Evolutionary conservation across 2,888 invertebrate species (phyloP).

Genomic region (Chamaedrilus cognettii): DNA sequence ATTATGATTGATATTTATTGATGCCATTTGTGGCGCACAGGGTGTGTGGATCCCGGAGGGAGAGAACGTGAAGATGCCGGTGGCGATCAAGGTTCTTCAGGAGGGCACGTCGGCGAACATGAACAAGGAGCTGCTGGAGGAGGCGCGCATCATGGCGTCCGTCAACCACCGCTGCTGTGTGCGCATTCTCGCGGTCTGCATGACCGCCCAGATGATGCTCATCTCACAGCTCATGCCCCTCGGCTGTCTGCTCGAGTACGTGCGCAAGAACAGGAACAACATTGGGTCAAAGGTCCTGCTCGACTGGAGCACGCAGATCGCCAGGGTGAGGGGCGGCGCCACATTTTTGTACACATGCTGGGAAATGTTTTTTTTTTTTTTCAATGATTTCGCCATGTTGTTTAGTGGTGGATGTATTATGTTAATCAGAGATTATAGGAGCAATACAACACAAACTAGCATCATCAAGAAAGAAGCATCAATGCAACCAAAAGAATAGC

Average conservation of each 20-base stretch:
- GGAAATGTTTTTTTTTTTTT: no score
- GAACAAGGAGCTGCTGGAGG: slow-evolving; percentile 89
- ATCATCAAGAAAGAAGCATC: no score
- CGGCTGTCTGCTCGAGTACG: slow-evolving; percentile 93
- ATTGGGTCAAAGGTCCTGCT: slow-evolving; percentile 93
- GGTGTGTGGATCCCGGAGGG: slow-evolving; percentile 58
- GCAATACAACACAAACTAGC: no score
- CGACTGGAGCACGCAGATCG: slow-evolving; percentile 98
- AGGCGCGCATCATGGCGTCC: slow-evolving; percentile 97
- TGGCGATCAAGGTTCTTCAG: slow-evolving; percentile 94
- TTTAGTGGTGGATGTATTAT: no score
- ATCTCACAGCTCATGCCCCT: slow-evolving; percentile 97
- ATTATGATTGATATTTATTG: no score
- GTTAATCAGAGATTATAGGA: no score
- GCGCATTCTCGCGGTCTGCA: slow-evolving; percentile 90
- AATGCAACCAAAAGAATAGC: no score
- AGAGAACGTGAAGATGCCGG: slow-evolving; percentile 72
- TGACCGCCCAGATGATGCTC: slow-evolving; percentile 91
- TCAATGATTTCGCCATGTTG: no score
- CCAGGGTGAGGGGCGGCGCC: no score
- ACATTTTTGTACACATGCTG: no score
- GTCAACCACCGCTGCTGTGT: slow-evolving; percentile 94
- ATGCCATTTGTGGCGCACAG: slow-evolving; percentile 33
- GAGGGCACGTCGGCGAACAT: slow-evolving; percentile 74
- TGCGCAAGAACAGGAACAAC: slow-evolving; percentile 86